Evolutionary conservation across 1,140 invertebrate genomes (phyloP), one percentile per base, ranked within the genome.

Genomic region (Thaumatotibia leucotreta): DNA sequence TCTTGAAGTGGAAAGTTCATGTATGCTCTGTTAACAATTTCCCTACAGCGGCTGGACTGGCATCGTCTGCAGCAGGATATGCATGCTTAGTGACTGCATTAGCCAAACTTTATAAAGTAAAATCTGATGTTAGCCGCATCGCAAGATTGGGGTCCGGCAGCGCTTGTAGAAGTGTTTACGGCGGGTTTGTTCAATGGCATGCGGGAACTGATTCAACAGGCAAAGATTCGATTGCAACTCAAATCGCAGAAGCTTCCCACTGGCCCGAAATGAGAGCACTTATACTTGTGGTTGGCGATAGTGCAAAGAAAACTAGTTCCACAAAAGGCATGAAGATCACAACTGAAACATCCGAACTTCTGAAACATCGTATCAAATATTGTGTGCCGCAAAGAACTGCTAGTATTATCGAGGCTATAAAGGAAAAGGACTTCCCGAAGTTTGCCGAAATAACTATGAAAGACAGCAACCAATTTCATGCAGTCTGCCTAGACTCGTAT

Each of bases 401-500:
- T 62, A 80, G 92, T 66, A 97, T 99, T 62, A 93, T 92, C 68
- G 75, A 93, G 78, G 97, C 98, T 6, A 98, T 99, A 62, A 63
- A 92, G 29, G 76, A 94, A 0, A 96, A 93, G 82, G 93, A 99
- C 92, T 99, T 99, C 89, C 71, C 93, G 33, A 93, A 86, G 61
- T 99, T 99, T 93, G 98, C 97, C 27, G 94, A 97, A 86, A 92
- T 99, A 6, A 99, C 98, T 14, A 99, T 99, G 96, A 95, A 95
- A 89, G 99, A 99, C 80, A 99, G 98, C 62, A 99, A 99, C 93
- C 97, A 99, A 87, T 95, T 99, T 77, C 99, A 99, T 93, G 97
- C 98, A 1, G 93, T 98, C 29, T 98, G 97, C 77, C 84, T 98
- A 50, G 99, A 99, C 85, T 97, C 98, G 0, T 98, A 94, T 93